Evolutionary conservation across 2,113 vertebrate species (phyloP), one percentile per base, ranked within the genome.

Genomic region (Sylvietta virens): DNA sequence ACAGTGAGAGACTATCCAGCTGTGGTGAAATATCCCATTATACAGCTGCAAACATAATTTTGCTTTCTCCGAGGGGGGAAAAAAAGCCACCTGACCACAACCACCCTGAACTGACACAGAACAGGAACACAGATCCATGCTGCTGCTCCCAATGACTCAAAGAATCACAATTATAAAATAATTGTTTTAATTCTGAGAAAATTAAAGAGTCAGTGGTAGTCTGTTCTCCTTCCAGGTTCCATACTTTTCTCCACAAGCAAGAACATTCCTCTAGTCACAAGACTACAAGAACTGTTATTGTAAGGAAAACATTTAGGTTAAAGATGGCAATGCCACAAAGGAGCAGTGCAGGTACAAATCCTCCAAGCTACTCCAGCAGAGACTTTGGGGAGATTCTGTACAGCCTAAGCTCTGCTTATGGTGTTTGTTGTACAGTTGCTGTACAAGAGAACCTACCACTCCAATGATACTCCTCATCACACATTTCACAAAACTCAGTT

Each of bases 1-100:
- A 76, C 90, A 82, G 67, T 50, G 39, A 95, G 82, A 93, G 92
- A 96, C 85, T 73, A 88, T 88, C 90, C 92, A 96, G 94, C 95
- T 96, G 90, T 67, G 90, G 79, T 28, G 65, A 96, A 96, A 96
- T 30, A 90, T 69, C 84, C 84, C 40, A 47, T 61, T 72, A 11
- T 7, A 88, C 92, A 94, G 88, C 82, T 94, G 93, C 88, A 93
- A 92, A 91, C 7, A 53, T 27, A 44, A 54, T 72, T 83, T 58
- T 66, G 48, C 72, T 93, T 88, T 81, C 85, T 66, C 79, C 0
- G 0, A 66, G 62, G 2, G 42, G 50, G 31, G 16, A 42, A 26
- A 42, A 48, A 69, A 47, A 35, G 18, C 40, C 79, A 90, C 35
- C 44, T 82, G 62, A 80, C 71, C 82, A 90, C 74, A 92, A 66